These are phyloP conservation scores for Talpa occidentalis DNA, from an alignment of 2,113 vertebrate genomes.

Conservation along the genomic window DNA sequence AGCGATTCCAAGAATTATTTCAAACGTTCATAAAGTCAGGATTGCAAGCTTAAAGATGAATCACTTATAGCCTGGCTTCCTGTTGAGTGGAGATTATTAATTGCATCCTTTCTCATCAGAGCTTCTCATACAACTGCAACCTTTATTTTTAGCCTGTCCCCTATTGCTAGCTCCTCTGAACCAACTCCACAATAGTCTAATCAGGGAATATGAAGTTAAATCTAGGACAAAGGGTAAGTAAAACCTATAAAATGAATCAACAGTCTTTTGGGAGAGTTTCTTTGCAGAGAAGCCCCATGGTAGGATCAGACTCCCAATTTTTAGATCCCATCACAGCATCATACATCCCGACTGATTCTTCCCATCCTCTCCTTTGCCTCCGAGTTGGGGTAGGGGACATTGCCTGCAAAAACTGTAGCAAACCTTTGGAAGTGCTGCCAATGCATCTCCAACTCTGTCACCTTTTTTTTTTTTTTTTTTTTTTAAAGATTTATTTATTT, in stretches of 20 bases:
- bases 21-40: slow-evolving; percentile 49
- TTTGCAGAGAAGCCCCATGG: background rate
- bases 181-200: background rate
- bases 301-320: background rate
- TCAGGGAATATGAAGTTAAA: background rate
- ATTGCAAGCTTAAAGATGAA: slow-evolving; percentile 38
- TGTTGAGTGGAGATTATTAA: slow-evolving; percentile 50
- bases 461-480: too few relatives aligned
- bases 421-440: background rate
- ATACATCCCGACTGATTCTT: background rate
- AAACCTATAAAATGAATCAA: background rate
- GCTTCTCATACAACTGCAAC: background rate
- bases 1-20: slow-evolving; percentile 48
- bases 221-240: background rate
- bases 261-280: background rate
- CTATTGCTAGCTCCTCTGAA: background rate
- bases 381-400: background rate
- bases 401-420: background rate
- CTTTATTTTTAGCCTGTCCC: slow-evolving; percentile 57
- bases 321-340: background rate
- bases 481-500: too few relatives aligned
- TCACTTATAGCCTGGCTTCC: slow-evolving; percentile 42
- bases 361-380: too few relatives aligned
- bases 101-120: slow-evolving; percentile 40
- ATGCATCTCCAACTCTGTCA: background rate